Evolutionary conservation across 2,797 vertebrate genomes (phyloP).

Genomic region (Setipinna tenuifilis): DNA sequence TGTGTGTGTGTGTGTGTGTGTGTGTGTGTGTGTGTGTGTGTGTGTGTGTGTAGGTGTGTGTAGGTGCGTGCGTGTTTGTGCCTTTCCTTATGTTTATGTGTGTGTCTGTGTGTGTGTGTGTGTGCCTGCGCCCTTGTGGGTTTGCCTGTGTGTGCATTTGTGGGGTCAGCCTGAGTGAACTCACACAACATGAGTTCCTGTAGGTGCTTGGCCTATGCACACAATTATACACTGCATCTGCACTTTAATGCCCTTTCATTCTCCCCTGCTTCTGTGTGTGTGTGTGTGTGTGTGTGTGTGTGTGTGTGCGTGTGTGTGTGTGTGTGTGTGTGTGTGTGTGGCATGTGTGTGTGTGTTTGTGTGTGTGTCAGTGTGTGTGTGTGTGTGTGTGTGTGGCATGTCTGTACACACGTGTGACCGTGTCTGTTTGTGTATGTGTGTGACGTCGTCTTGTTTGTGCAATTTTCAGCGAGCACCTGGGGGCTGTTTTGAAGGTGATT

Average conservation of each 20-base stretch:
- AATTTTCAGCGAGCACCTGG: slow-evolving; percentile 43
- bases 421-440: background rate
- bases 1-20: too few relatives aligned
- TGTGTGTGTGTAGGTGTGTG: background rate
- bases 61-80: slow-evolving; percentile 7
- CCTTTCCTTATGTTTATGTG: too few relatives aligned
- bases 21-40: too few relatives aligned
- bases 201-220: background rate
- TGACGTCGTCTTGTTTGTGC: slow-evolving; percentile 11
- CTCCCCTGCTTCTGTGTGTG: background rate
- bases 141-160: background rate
- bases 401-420: too few relatives aligned
- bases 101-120: slow-evolving; percentile 1
- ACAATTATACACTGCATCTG: background rate
- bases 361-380: background rate
- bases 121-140: background rate
- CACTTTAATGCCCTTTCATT: background rate
- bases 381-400: background rate
- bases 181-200: slow-evolving; percentile 30
- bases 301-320: background rate
- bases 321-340: background rate
- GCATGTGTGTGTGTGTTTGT: background rate
- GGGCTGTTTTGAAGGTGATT: slow-evolving; percentile 57
- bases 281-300: slow-evolving; percentile 1
- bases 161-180: background rate